Conservation (phyloP, 2,113 vertebrate genomes). For the Scophthalmus maximus region DNA sequence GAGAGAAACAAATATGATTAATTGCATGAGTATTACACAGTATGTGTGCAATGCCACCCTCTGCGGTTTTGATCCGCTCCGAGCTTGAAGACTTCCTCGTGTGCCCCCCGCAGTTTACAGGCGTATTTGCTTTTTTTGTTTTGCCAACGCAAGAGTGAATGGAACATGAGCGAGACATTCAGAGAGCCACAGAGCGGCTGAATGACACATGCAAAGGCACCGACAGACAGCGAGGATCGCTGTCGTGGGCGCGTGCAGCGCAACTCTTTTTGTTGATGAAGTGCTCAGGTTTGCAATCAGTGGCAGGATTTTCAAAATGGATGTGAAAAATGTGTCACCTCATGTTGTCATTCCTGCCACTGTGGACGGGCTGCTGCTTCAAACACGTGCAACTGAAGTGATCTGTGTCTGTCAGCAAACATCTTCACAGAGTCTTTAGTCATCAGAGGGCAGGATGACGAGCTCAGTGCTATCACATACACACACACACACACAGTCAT, state of each 20-base stretch:
- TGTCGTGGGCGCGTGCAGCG: neutral
- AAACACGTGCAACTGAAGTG: too few species aligned
- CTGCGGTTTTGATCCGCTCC: slow-evolving; percentile 56
- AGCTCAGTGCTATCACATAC: neutral
- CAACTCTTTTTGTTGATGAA: slow-evolving; percentile 23
- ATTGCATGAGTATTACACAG: slow-evolving; percentile 50
- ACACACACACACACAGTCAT: neutral
- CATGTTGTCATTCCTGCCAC: neutral
- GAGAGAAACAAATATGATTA: slow-evolving; percentile 46
- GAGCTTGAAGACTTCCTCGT: slow-evolving; percentile 40
- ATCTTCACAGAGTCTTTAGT: neutral
- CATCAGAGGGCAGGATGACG: neutral
- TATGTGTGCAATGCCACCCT: slow-evolving; percentile 48
- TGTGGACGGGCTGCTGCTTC: too few species aligned
- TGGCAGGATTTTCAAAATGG: slow-evolving; percentile 20
- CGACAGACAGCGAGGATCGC: slow-evolving; percentile 5
- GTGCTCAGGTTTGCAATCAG: slow-evolving; percentile 3
- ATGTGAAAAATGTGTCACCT: slow-evolving; percentile 8
- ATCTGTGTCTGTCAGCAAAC: too few species aligned
- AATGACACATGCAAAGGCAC: slow-evolving; percentile 28
- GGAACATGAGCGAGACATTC: slow-evolving; percentile 23
- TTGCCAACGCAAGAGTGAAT: slow-evolving; percentile 29
- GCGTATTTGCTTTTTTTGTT: slow-evolving; percentile 53
- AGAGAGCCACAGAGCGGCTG: slow-evolving; percentile 6
- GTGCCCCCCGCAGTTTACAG: slow-evolving; percentile 50